Base-by-base conservation (phyloP, 2,797 vertebrate genomes). In the Enteromius viviparus region DNA sequence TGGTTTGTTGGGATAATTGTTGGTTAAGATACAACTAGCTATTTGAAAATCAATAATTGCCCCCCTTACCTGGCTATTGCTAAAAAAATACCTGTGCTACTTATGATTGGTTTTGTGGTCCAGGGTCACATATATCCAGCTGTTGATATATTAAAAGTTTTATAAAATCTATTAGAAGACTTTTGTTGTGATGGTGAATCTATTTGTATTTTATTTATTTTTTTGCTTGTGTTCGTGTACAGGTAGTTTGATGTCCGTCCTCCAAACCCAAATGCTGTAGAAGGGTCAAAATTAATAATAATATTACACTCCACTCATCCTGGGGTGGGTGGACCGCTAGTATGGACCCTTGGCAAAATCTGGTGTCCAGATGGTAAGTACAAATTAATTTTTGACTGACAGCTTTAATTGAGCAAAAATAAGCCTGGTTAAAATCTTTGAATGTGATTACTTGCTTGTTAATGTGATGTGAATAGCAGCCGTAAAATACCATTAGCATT, bases 261-360 rank as follows among this genome's bases (percentile, higher is more conserved):
- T 76, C 14, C 19, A 76, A 53, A 8, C 62, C 51, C 49, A 23
- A 14, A 83, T 77, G 64, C 10, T 37, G 6, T 69, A 26, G 69
- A 77, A 74, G 19, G 81, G 81, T 58, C 17, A 51, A 3, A 69
- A 70, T 32, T 15, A 55, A 68, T 49, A 76, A 45, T 6, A 1
- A 0, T 4, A 32, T 70, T 45, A n/a, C 60, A 76, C 72, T 53
- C 51, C 51, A 49, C 17, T 23, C 0, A 23, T 34, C 70, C 77
- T 40, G 6, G 6, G 55, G 81, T 62, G 9, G 75, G 62, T 21
- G 62, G 74, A 80, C 42, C n/a, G 32, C 82, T 78, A 88, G 37
- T 69, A 74, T 69, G 83, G 78, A 84, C 49, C 76, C 32, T 47
- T 84, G 86, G 76, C 71, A 80, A 45, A 78, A 62, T 58, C 58